Evolutionary conservation across 2,113 vertebrate species (phyloP).

Genomic region (Struthio camelus): DNA sequence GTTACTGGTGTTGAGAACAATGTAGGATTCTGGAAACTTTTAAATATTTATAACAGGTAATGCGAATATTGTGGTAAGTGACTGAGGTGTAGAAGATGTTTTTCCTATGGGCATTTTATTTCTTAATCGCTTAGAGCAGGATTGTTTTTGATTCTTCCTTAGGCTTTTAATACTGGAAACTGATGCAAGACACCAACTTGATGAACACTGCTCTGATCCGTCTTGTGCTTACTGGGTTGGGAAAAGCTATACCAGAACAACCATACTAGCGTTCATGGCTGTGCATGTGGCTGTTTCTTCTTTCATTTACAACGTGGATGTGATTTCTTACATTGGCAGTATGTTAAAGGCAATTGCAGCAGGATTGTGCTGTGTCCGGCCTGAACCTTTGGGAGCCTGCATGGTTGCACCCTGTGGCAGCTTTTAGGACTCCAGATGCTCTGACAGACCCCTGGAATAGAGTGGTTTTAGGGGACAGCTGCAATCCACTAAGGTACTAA

Average conservation of each 20-base stretch:
- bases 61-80: neutral
- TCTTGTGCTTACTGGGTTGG: neutral
- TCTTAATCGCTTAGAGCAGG: neutral
- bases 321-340: neutral
- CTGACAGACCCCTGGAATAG: neutral
- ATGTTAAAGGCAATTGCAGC: fast-evolving
- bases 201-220: neutral
- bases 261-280: fast-evolving
- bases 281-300: neutral
- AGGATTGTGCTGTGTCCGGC: neutral
- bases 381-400: fast-evolving
- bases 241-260: neutral
- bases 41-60: neutral
- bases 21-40: neutral
- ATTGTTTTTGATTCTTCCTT: neutral
- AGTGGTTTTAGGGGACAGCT: neutral
- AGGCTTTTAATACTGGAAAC: neutral
- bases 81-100: neutral
- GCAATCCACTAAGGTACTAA: neutral
- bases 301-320: neutral
- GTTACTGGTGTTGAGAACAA: neutral
- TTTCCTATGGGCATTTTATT: neutral
- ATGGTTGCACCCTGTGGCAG: neutral
- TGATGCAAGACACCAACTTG: neutral
- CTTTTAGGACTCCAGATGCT: neutral